Base-by-base conservation (phyloP, 1,140 invertebrate genomes). In the Mylabris phalerata region DNA sequence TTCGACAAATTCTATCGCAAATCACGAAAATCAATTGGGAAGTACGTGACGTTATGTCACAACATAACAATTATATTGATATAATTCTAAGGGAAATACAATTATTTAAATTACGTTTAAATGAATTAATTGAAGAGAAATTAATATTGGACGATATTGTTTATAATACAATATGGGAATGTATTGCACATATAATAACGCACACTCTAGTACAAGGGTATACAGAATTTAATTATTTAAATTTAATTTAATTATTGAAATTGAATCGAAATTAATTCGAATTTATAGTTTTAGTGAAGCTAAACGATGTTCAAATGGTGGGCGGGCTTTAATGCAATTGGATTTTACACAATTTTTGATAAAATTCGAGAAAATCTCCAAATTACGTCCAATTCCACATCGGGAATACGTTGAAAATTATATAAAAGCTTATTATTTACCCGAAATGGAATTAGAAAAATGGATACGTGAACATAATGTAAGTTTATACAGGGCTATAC, bases 11-110 rank as follows among this genome's bases (percentile, higher is more conserved):
- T 49, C 75, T 97, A 6, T 78, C 82, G 47, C 79, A 84, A n/a
- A 97, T 99, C 87, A 84, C 82, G 3, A 89, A 88, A 77, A 93
- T 97, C 2, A 90, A 93, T 73, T 99, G 96, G 96, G 94, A 98
- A 73, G 85, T 98, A 0, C 88, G 86, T 71, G 93, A 96, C 69
- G 92, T 99, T 0, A 94, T 93, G 78, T 94, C 92, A 24, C 91
- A 98, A 66, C 96, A 99, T 71, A 97, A 90, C 70, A 75, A 78
- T 9, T 99, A 99, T 74, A 86, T 91, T 13, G 88, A 92, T 69
- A 78, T 83, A 63, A 75, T 90, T 57, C 73, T 86, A 57, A 69
- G 82, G 64, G 88, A 89, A 66, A 79, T 94, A 42, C 85, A 90
- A 75, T 77, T 83, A n/a, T 88, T 95, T 71, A 83, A 84, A 3